phyloP scores from a whole-genome alignment of 2,797 vertebrate genomes.

The Chaunax sp. region DNA sequence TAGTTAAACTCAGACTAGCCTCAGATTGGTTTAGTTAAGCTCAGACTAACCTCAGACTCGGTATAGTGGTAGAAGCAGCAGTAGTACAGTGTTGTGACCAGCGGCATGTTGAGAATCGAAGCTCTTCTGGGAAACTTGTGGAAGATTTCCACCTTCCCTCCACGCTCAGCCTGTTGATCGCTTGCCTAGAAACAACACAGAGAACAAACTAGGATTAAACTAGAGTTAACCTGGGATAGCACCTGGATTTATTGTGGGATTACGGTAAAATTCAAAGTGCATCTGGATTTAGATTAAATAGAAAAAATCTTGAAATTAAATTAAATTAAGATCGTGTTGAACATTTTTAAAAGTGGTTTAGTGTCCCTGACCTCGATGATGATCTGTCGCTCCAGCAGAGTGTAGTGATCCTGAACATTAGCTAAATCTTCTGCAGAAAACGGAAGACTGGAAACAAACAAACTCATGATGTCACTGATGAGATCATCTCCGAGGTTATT shows the following conservation, averaged over 20 bases:
- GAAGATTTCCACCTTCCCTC: conserved; percentile 90
- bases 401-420: conserved; percentile 93
- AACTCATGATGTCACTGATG: neutral
- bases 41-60: conserved; percentile 86
- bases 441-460: conserved; percentile 71
- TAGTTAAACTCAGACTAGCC: neutral
- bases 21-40: neutral
- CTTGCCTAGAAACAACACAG: conserved; percentile 80
- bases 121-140: conserved; percentile 92
- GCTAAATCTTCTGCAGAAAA: conserved; percentile 90
- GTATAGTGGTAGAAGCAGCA: conserved; percentile 95
- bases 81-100: conserved; percentile 96
- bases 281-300: too few species aligned
- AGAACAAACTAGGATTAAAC: neutral
- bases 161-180: conserved; percentile 85
- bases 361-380: conserved; percentile 90
- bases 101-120: conserved; percentile 94
- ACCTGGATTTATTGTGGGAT: neutral
- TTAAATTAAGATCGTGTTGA: too few species aligned
- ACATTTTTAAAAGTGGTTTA: neutral
- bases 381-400: conserved; percentile 94
- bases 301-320: too few species aligned
- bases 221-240: too few species aligned
- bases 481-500: neutral
- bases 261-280: too few species aligned